Evolutionary conservation across 1,140 invertebrate genomes (phyloP), one percentile per base, ranked within the genome.

Genomic region (Nasonia longicornis): DNA sequence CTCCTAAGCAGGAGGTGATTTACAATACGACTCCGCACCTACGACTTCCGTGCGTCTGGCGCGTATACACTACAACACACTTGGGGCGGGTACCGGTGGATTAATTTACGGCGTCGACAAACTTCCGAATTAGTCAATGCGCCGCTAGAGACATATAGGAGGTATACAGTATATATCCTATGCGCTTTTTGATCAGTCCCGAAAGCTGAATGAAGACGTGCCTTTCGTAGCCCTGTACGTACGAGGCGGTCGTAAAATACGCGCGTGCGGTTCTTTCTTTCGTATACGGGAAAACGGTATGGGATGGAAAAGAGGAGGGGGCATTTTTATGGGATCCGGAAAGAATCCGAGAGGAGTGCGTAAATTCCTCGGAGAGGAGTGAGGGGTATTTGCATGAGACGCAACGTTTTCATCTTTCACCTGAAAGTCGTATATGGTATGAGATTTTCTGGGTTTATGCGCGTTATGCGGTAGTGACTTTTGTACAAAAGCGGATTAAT

Each of bases 281-380:
- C 66, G 42, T 58, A 38, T 29, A 52, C 67, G 45, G 69, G 35
- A 29, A 45, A 79, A 79, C 22, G 38, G 52, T 35, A 79, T 29
- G 52, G 69, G 29, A 64, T 72, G 66, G 38, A n/a, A 58, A n/a
- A 20, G 3, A 58, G 20, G 16, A 16, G 20, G 12, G 77, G 52
- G n/a, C 22, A 31, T 63, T 72, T 79, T 71, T 72, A 64, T 72
- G 52, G 70, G 8, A 71, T n/a, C 14, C 14, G 35, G 72, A 45
- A 74, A 74, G 70, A 73, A 80, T 80, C 48, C 31, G 35, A 74
- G n/a, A 71, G 71, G 38, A 64, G 31, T 42, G 69, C 31, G 29
- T 73, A 58, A 79, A 79, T 79, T 66, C 52, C 35, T 63, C 3
- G 35, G 26, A 35, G 22, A n/a, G 52, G 52, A 58, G 16, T 79